Evolutionary conservation across 2,797 vertebrate genomes (phyloP).

Genomic region (Merluccius polli): DNA sequence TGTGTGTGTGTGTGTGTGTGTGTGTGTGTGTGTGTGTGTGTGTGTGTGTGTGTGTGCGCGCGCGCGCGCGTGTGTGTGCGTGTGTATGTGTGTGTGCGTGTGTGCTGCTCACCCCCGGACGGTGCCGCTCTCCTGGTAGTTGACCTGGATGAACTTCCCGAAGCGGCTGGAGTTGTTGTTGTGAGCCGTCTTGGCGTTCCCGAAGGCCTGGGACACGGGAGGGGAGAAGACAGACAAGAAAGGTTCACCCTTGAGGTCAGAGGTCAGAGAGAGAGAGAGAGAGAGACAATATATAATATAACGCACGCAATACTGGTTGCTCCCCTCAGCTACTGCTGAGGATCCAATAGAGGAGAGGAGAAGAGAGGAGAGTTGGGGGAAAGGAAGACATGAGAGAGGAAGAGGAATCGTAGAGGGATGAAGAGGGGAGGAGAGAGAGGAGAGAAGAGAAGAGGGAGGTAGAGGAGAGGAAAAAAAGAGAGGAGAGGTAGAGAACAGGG

Average conservation of each 20-base stretch:
- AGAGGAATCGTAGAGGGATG: too few species aligned
- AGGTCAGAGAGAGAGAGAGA: neutral
- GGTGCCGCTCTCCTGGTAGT: constrained; percentile 91
- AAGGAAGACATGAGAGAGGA: neutral
- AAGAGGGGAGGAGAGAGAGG: neutral
- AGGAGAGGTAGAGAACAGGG: too few species aligned
- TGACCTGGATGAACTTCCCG: constrained; percentile 94
- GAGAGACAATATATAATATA: too few species aligned
- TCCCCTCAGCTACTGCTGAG: neutral
- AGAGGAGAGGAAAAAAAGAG: too few species aligned
- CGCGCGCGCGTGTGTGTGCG: neutral
- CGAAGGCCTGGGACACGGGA: constrained; percentile 80
- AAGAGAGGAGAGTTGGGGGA: too few species aligned
- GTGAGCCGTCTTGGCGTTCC: constrained; percentile 92
- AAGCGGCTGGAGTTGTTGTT: constrained; percentile 97
- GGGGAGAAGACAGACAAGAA: neutral
- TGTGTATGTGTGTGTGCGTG: neutral
- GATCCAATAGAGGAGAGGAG: neutral
- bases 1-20: neutral
- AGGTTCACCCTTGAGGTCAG: neutral
- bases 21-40: neutral
- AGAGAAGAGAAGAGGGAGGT: neutral
- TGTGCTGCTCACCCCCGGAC: constrained; percentile 84
- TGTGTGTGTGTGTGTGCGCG: neutral
- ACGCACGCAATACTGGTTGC: neutral